These are phyloP conservation scores for Enteromius unitaeniatus DNA, from an alignment of 2,797 vertebrate genomes.

Conservation along the genomic window DNA sequence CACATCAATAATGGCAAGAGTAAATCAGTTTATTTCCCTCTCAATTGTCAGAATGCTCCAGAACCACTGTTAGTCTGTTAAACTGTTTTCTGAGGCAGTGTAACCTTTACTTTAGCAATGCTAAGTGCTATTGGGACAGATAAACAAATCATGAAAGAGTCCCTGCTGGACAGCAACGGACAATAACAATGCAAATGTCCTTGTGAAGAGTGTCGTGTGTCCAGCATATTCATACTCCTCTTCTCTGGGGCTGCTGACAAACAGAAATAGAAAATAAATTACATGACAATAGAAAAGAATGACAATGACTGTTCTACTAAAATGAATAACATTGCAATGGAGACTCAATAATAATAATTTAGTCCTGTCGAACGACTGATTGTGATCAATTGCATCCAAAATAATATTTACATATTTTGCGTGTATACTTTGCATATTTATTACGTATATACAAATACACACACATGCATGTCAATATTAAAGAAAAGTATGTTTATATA, in stretches of 20 bases:
- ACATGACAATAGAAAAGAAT: constrained; percentile 11
- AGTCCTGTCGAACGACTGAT: too few relatives aligned
- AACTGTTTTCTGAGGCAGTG: constrained; percentile 68
- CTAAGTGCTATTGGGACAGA: constrained; percentile 63
- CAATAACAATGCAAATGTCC: constrained; percentile 62
- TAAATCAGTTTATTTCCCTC: constrained; percentile 56
- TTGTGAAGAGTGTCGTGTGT: constrained; percentile 48
- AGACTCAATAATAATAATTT: neutral
- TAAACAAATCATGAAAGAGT: constrained; percentile 65
- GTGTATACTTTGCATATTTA: too few relatives aligned
- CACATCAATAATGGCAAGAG: constrained; percentile 50
- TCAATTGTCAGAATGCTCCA: constrained; percentile 22
- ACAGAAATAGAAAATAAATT: constrained; percentile 24
- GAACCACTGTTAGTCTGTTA: constrained; percentile 60
- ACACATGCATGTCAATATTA: too few relatives aligned
- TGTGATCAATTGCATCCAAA: too few relatives aligned
- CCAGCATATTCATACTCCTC: neutral
- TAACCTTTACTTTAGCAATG: constrained; percentile 67
- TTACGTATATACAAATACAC: too few relatives aligned
- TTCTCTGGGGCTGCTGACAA: neutral
- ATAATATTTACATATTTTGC: too few relatives aligned
- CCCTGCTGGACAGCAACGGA: constrained; percentile 56
- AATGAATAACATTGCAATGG: neutral
- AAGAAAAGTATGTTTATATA: too few relatives aligned
- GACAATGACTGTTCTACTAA: neutral